Evolutionary conservation across 2,888 invertebrate genomes (phyloP), one percentile per base, ranked within the genome.

Genomic region (Epistrophe grossulariae): DNA sequence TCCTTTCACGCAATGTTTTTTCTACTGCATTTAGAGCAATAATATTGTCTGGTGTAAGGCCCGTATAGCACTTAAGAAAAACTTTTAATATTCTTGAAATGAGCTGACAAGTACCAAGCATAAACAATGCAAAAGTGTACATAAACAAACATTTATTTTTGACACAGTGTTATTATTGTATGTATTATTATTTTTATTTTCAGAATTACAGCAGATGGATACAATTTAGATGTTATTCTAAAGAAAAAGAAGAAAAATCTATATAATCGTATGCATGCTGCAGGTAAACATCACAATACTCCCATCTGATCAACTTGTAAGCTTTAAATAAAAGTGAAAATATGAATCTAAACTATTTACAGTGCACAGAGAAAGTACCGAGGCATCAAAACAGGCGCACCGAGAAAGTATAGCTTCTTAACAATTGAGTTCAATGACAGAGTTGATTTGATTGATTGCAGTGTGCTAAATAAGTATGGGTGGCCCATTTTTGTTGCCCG

Each of bases 161-260:
- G 0, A 35, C 35, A 35, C 1, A 9, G 35, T 7, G 35, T 9
- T 35, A 35, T 9, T 8, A 35, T 35, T 77, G 24, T 15, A 43
- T 45, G n/a, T 45, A n/a, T 45, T 45, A 77, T 71, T 43, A 50
- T 13, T 40, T 52, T 45, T 62, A 19, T 4, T 89, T 84, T 38
- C 76, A 92, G 92, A 90, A 89, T 90, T 79, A 89, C 90, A 6
- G 60, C 90, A 68, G 93, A 92, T 50, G 91, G 90, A 68, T 92
- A 92, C 80, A 92, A 92, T 88, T 90, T 92, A 87, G 93, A 92
- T 87, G 84, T 85, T 6, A 90, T 93, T 52, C 89, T 92, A 24
- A 92, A 92, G 84, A 92, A 92, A 89, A 93, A 93, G 89, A 92
- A 91, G 82, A 92, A 92, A 76, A 92, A 92, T 89, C 89, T 92